Conservation (phyloP, 1,140 invertebrate genomes). For the Diploscapter pachys region DNA sequence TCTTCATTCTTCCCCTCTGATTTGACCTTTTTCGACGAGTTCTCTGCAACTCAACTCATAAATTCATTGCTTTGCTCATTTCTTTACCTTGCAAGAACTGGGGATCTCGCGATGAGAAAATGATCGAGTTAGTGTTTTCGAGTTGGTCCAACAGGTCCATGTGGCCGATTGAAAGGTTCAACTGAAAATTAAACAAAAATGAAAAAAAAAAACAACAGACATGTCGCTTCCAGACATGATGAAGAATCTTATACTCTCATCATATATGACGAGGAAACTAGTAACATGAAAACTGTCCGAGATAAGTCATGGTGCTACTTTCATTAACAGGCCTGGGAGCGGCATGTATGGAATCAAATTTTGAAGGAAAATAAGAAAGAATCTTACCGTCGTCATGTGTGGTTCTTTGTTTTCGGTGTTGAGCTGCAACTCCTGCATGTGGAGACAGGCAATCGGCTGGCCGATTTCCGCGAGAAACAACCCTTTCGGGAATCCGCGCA, state of each 20-base stretch:
- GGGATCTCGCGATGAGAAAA: constrained; percentile 13
- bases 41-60: constrained; percentile 1
- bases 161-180: constrained; percentile 33
- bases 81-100: constrained; percentile 23
- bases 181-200: background rate
- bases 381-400: constrained; percentile 13
- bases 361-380: background rate
- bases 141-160: constrained; percentile 33
- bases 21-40: constrained; percentile 1
- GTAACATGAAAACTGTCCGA: too few relatives aligned
- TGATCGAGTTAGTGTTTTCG: constrained; percentile 22
- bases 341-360: background rate
- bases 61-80: background rate
- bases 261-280: too few relatives aligned
- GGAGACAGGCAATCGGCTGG: constrained; percentile 9
- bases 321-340: too few relatives aligned
- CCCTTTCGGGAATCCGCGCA: too few relatives aligned
- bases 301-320: too few relatives aligned
- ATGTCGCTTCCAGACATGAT: too few relatives aligned
- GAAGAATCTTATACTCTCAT: too few relatives aligned
- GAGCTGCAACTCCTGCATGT: constrained; percentile 1
- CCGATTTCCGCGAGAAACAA: too few relatives aligned
- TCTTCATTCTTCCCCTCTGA: background rate
- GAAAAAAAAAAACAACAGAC: too few relatives aligned
- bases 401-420: constrained; percentile 9